These are phyloP conservation scores for Tachuris rubrigastra DNA, from an alignment of 2,113 vertebrate species.

Conservation along the genomic window DNA sequence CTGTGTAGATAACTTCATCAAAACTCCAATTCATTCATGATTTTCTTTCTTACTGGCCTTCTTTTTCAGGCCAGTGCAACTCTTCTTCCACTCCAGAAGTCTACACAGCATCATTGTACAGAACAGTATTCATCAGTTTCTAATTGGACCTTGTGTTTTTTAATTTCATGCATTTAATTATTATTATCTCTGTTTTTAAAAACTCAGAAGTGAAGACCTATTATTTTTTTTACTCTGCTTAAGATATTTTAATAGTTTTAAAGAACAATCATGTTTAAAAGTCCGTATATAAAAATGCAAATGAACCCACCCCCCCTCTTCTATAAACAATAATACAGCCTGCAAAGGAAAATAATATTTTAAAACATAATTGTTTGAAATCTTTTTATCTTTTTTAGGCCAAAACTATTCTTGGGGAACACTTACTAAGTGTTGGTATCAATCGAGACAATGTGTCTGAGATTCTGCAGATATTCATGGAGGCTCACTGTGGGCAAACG, in stretches of 20 bases:
- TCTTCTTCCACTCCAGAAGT: background rate
- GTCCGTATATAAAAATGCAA: background rate
- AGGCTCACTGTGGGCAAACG: constrained; percentile 85
- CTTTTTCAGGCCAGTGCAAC: background rate
- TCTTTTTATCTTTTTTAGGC: constrained; percentile 68
- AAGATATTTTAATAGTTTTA: background rate
- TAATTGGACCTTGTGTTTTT: background rate
- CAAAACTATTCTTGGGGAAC: constrained; percentile 90
- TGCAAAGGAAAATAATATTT: background rate
- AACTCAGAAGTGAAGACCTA: background rate
- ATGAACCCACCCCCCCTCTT: background rate
- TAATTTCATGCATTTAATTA: background rate
- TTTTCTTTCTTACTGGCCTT: background rate
- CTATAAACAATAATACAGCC: background rate
- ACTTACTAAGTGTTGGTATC: constrained; percentile 87
- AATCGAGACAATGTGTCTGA: constrained; percentile 93
- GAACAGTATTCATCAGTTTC: background rate
- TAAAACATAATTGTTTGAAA: background rate
- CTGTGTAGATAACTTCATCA: background rate
- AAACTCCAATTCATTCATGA: background rate
- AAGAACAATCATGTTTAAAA: background rate
- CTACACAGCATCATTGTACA: background rate
- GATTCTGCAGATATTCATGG: constrained; percentile 94
- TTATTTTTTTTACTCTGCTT: background rate
- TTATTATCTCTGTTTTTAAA: background rate